Percentiles rank a stretch among this genome's conserved stretches.
Evolutionary conservation across 1,140 invertebrate species (phyloP).

Genomic region (Pachypeltis micranthus): DNA sequence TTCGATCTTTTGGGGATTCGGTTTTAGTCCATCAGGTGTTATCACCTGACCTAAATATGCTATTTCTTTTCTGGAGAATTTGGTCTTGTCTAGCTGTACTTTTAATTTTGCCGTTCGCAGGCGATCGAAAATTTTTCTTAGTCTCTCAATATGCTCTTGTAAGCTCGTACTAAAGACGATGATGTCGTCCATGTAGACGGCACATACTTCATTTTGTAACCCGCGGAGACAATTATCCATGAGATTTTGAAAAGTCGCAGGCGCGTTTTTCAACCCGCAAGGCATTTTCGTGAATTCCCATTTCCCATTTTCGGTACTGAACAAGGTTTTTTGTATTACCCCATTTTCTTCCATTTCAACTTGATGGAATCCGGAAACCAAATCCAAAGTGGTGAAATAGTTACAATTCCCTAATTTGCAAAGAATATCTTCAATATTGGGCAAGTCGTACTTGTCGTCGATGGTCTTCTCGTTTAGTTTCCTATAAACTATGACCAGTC

Average conservation of each 20-base stretch:
- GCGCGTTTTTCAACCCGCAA: conserved; percentile 37
- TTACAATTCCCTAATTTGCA: no score
- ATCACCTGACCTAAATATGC: conserved; percentile 32
- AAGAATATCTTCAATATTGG: conserved; percentile 36
- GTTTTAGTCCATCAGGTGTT: conserved; percentile 27
- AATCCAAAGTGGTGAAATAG: conserved; percentile 38
- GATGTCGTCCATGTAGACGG: no score
- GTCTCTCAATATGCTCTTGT: no score
- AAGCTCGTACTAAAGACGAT: no score
- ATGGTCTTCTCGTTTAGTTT: conserved; percentile 25
- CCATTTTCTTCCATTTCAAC: conserved; percentile 35
- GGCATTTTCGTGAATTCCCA: conserved; percentile 33
- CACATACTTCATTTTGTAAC: conserved; percentile 5
- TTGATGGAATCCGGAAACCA: conserved; percentile 40
- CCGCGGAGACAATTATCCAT: conserved; percentile 26
- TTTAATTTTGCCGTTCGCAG: conserved; percentile 22
- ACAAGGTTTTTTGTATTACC: conserved; percentile 38
- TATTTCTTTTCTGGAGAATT: conserved; percentile 29
- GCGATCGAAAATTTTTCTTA: conserved; percentile 26
- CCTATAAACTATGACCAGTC: conserved; percentile 23
- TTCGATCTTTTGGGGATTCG: conserved; percentile 30
- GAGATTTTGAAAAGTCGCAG: conserved; percentile 36
- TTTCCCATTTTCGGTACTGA: conserved; percentile 32
- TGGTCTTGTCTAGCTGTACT: conserved; percentile 26
- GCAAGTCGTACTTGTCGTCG: conserved; percentile 37